A percentile compares a stretch with the other conserved stretches of the same genome.
Conservation (phyloP, 2,113 vertebrate species). For the Paradisaea rubra region DNA sequence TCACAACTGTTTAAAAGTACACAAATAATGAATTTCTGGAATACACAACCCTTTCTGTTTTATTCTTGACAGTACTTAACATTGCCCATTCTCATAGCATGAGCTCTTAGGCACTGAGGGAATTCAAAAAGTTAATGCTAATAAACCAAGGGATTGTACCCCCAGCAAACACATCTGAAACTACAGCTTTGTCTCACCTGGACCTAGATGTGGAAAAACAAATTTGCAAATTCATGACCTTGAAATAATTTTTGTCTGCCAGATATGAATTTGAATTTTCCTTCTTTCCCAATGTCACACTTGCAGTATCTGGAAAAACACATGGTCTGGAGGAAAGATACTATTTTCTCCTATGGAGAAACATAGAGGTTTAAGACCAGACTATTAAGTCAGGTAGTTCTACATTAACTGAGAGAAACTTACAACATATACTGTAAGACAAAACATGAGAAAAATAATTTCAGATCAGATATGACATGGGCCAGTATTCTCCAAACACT, state of each 20-base stretch:
- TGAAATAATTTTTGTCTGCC: not conserved
- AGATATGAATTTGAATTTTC: not conserved
- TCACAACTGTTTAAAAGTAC: not conserved
- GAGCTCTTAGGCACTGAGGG: not conserved
- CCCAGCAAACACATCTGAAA: not conserved
- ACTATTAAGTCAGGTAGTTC: not conserved
- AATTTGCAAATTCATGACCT: not conserved
- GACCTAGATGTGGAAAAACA: not conserved
- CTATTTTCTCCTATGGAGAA: not conserved
- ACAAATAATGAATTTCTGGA: not conserved
- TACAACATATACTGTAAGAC: not conserved
- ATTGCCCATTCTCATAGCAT: not conserved
- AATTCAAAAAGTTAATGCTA: not conserved
- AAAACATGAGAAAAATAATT: not conserved
- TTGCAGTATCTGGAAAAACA: not conserved
- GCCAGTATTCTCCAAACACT: not conserved
- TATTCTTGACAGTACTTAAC: not conserved
- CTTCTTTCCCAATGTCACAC: not conserved
- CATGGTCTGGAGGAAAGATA: not conserved
- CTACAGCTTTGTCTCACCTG: not conserved
- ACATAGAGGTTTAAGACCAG: not conserved
- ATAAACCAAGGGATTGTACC: rapidly evolving
- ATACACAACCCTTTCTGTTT: not conserved
- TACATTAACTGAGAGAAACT: not conserved
- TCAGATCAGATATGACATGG: not conserved